Evolutionary conservation across 2,113 vertebrate species (phyloP).

Genomic region (Catharus bicknelli): DNA sequence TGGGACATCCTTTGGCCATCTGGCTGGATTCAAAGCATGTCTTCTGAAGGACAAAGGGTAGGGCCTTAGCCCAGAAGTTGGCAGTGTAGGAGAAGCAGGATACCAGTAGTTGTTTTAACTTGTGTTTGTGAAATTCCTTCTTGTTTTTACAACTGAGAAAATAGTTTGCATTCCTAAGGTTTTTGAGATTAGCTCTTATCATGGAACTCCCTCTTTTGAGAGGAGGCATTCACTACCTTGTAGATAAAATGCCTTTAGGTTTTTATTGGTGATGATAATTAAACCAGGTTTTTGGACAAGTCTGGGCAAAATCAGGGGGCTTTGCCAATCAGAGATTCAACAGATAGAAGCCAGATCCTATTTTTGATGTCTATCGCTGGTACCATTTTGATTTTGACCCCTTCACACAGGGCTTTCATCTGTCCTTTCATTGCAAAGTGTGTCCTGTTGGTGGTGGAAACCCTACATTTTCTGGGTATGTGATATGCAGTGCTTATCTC

Average conservation of each 20-base stretch:
- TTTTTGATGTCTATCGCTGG: background rate
- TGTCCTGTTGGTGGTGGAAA: background rate
- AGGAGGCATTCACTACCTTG: constrained; percentile 48
- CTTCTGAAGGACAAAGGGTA: background rate
- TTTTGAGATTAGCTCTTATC: constrained; percentile 73
- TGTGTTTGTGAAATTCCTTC: constrained; percentile 55
- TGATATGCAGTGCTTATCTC: background rate
- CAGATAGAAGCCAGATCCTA: background rate
- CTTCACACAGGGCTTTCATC: background rate
- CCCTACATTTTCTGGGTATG: background rate
- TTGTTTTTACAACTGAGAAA: constrained; percentile 64
- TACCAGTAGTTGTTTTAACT: constrained; percentile 50
- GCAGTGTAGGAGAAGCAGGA: background rate
- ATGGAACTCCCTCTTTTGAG: constrained; percentile 54
- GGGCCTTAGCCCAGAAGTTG: background rate
- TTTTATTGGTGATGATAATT: constrained; percentile 57
- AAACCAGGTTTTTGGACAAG: constrained; percentile 23
- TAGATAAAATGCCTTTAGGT: constrained; percentile 53
- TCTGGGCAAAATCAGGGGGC: constrained; percentile 1
- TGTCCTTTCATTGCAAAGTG: background rate
- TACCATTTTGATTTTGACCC: background rate
- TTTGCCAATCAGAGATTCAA: background rate
- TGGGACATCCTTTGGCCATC: background rate
- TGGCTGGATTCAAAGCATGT: background rate
- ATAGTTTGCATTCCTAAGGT: constrained; percentile 67